Base-by-base conservation (phyloP, 2,797 vertebrate genomes). In the Botia almorhae region DNA sequence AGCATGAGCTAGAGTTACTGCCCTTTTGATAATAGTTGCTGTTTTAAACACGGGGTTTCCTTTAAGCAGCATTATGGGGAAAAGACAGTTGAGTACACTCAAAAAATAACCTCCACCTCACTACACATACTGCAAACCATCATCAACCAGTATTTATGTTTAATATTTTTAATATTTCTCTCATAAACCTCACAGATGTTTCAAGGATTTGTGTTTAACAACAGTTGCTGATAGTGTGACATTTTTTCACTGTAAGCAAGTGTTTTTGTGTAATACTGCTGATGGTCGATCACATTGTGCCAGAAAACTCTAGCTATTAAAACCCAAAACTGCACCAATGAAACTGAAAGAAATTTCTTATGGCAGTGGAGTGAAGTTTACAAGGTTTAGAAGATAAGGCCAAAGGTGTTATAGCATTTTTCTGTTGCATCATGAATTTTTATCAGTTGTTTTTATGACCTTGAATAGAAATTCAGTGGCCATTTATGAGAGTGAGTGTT, bases 21-120 rank as follows among this genome's bases (percentile, higher is more conserved):
- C 53, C 19, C 33, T 82, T 82, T 69, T 74, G 56, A 80, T 80
- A 43, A 43, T 26, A 26, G 23, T 26, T 26, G n/a, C 94, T 94
- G 92, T 92, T 85, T 87, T 92, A 91, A 94, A 92, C 89, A 92
- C 90, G 85, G 93, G 93, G 88, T 93, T 94, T 91, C 93, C 94
- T 93, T 90, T 89, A 82, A 92, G 94, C 94, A 94, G 94, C 94
- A 93, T 91, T 93, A 93, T 90, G 85, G 90, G 87, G 93, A 77
- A 84, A 90, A 93, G 88, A 94, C 76, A 93, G 88, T 90, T 90
- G 90, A 94, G 69, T 64, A 74, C 36, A 84, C 75, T 76, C 83
- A 78, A 81, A 64, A 85, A 70, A 85, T 84, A 80, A n/a, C 26
- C 23, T 63, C 5, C 74, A 60, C 48, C 68, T 55, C 77, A 87